Evolutionary conservation across 2,797 vertebrate genomes (phyloP), one percentile per base, ranked within the genome.

Genomic region (Microhierax caerulescens): DNA sequence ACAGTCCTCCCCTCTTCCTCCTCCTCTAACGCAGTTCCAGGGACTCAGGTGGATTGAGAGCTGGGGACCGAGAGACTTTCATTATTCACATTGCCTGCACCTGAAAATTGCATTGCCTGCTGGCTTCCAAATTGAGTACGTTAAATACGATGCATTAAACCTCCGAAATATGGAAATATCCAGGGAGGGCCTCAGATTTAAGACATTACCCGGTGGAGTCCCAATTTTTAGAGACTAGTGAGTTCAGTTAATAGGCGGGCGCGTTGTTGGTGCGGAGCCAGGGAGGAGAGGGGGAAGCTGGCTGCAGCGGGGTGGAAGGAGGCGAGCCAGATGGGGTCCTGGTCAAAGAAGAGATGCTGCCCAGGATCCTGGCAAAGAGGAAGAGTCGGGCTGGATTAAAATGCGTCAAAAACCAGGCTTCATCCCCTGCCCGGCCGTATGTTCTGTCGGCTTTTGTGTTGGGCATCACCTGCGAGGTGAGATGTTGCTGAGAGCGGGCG

Each of bases 101-200:
- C 96, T 96, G 93, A 90, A 96, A 94, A 93, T 45, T 13, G 57
- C 68, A 76, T 92, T 88, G 70, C 97, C 93, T 80, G 41, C 76
- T 93, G 89, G 82, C 93, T 91, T 89, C 67, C 93, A 90, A 96
- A 96, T 50, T 85, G 83, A 86, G 63, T 15, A 65, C 92, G 85
- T 84, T 94, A 96, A 96, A 94, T 30, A 88, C 64, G 88, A 86
- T 17, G 48, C 85, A 47, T 89, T 93, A 93, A 96, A 94, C 89
- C 94, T 30, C 75, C 12, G 19, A 85, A 91, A 89, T 92, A 77
- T 59, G 82, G 81, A 90, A 73, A 91, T 78, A 90, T 6, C 85
- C 68, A 51, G 96, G 90, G 81, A 97, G 77, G 57, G 30, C 50
- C 54, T 63, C 79, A 7, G 73, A 75, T 88, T 91, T 70, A 75